Evolutionary conservation across 1,140 invertebrate species (phyloP).

Genomic region (Trinorchestia longiramus): DNA sequence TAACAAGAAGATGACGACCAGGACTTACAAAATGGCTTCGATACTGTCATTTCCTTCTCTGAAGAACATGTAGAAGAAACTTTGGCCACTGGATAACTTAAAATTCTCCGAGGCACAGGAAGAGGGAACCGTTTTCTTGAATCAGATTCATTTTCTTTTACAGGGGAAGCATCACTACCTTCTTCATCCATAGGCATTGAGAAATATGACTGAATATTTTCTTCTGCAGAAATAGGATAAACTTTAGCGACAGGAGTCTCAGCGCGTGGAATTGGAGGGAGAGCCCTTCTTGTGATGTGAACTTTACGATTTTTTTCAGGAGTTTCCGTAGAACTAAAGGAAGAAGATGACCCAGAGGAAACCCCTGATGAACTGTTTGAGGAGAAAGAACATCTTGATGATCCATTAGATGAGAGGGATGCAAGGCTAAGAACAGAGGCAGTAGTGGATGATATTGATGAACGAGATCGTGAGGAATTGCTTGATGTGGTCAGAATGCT

Average conservation of each 20-base stretch:
- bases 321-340: conserved; percentile 1
- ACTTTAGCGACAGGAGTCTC: conserved; percentile 27
- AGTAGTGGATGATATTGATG: conserved; percentile 39
- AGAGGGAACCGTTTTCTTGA: neutral
- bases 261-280: neutral
- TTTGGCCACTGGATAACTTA: conserved; percentile 20
- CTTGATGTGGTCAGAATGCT: conserved; percentile 24
- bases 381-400: conserved; percentile 35
- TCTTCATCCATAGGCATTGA: conserved; percentile 17
- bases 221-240: conserved; percentile 40
- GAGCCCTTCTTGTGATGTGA: neutral
- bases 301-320: conserved; percentile 25
- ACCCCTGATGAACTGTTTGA: conserved; percentile 32
- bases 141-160: neutral
- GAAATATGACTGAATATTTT: conserved; percentile 47
- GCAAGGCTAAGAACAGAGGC: conserved; percentile 26
- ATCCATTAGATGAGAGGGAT: conserved; percentile 11
- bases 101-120: neutral
- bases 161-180: no score
- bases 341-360: conserved; percentile 14
- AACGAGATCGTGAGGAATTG: conserved; percentile 43
- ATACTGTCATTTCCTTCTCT: neutral
- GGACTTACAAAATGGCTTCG: conserved; percentile 19
- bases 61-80: neutral
- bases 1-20: conserved; percentile 41